Evolutionary conservation across 2,113 vertebrate species (phyloP).

Genomic region (Corythaeola cristata): DNA sequence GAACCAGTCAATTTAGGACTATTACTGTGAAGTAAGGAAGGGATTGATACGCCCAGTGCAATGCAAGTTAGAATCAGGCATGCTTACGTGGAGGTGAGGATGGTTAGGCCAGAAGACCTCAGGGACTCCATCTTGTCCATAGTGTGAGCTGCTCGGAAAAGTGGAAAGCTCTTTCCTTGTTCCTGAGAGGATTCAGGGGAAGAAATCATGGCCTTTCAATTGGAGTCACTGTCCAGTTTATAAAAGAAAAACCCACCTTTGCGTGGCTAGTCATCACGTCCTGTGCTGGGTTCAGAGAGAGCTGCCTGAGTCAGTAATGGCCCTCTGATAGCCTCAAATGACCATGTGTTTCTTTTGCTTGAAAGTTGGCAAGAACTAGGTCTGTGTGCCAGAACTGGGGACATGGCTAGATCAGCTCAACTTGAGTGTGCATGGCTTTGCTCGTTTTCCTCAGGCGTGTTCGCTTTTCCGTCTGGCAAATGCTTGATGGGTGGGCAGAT

Average conservation of each 20-base stretch:
- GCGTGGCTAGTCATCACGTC: background rate
- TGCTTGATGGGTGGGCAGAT: background rate
- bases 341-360: background rate
- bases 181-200: background rate
- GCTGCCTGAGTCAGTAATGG: background rate
- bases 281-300: background rate
- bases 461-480: background rate
- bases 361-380: background rate
- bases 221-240: background rate
- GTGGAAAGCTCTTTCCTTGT: background rate
- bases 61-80: background rate
- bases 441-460: background rate
- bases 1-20: background rate
- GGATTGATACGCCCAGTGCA: background rate
- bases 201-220: background rate
- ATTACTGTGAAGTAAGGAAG: background rate
- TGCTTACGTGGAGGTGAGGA: background rate
- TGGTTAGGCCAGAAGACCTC: background rate
- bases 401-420: background rate
- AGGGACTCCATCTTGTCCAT: background rate
- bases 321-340: background rate
- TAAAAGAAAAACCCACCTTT: background rate
- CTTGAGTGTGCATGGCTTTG: background rate
- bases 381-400: rapidly evolving
- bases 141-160: background rate